Conservation (phyloP, 2,113 vertebrate genomes). For the Poeciliopsis occidentalis region DNA sequence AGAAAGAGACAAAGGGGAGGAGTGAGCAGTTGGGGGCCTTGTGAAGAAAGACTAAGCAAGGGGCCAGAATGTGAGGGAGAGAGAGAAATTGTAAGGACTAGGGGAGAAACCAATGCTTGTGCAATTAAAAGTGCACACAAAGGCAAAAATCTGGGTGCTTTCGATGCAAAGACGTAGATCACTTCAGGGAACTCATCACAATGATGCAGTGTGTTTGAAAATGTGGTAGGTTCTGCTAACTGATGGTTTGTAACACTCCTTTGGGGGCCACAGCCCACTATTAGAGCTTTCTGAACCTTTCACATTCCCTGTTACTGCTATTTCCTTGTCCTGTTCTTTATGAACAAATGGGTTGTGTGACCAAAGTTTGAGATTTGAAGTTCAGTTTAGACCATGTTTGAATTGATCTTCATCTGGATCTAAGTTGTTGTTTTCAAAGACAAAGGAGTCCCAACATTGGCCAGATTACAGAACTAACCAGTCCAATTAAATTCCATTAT, state of each 20-base stretch:
- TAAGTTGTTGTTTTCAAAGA: not conserved
- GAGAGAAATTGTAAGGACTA: slow-evolving; percentile 63
- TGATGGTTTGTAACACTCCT: slow-evolving; percentile 69
- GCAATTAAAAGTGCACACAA: slow-evolving; percentile 86
- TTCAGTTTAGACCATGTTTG: slow-evolving; percentile 23
- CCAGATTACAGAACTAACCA: not conserved
- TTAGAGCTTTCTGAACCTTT: slow-evolving; percentile 37
- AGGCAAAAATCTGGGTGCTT: slow-evolving; percentile 79
- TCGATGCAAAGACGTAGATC: slow-evolving; percentile 76
- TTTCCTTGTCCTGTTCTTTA: slow-evolving; percentile 9
- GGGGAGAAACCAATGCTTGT: slow-evolving; percentile 76
- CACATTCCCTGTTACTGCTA: slow-evolving; percentile 2
- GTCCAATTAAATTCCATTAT: no score
- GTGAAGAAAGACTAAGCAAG: slow-evolving; percentile 43
- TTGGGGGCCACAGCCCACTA: slow-evolving; percentile 53
- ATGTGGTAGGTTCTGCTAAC: slow-evolving; percentile 65
- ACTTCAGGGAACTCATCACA: slow-evolving; percentile 80
- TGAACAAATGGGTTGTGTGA: not conserved
- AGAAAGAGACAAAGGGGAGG: slow-evolving; percentile 60
- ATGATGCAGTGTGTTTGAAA: slow-evolving; percentile 74
- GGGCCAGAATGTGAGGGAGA: slow-evolving; percentile 51
- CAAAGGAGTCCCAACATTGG: not conserved
- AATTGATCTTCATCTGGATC: slow-evolving; percentile 4
- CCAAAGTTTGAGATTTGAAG: not conserved
- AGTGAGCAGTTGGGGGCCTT: slow-evolving; percentile 54